Base-by-base conservation (phyloP, 2,888 invertebrate genomes). In the Lasioglossum calceatum region DNA sequence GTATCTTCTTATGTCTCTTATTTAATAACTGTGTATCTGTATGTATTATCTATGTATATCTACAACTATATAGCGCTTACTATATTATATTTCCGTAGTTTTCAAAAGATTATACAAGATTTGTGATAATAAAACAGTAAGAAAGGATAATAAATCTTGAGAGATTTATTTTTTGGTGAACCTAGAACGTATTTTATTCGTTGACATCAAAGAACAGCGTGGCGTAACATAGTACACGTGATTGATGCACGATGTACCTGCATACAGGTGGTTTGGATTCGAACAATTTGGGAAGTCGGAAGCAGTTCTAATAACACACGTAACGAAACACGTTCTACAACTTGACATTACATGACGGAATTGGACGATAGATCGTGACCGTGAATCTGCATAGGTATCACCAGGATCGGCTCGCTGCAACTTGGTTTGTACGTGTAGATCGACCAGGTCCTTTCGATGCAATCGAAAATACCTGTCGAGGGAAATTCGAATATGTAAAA, bases 341-440 rank as follows among this genome's bases (percentile, higher is more conserved):
- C 14, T 14, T 7, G 23, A 39, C 14, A 72, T 73, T 64, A 76
- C 58, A 23, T 39, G 4, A 47, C 58, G 50, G 73, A 39, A n/a
- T 42, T 10, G 14, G 12, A 32, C 4, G 42, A 16, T 16, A 5
- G 4, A 14, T 82, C 84, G 19, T 79, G 83, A 16, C 88, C 83
- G 23, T 91, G 92, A 16, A 95, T 84, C 27, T 93, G 92, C 54
- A 98, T 94, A 0, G 97, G 98, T 87, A 98, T 94, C 0, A 97
- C 97, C 42, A 97, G 97, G 50, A 98, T 95, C 0, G 98, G 98
- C 87, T 97, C 97, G 50, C 96, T 97, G 5, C 93, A 95, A 88
- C 96, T 96, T 4, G 98, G 98, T 93, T 97, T 97, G 92, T 98
- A 97, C 27, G 97, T 97, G 95, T 98, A 98, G 79, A 98, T 95